These are phyloP conservation scores for Orthonyx spaldingii DNA, from an alignment of 2,113 vertebrate genomes.

Conservation along the genomic window DNA sequence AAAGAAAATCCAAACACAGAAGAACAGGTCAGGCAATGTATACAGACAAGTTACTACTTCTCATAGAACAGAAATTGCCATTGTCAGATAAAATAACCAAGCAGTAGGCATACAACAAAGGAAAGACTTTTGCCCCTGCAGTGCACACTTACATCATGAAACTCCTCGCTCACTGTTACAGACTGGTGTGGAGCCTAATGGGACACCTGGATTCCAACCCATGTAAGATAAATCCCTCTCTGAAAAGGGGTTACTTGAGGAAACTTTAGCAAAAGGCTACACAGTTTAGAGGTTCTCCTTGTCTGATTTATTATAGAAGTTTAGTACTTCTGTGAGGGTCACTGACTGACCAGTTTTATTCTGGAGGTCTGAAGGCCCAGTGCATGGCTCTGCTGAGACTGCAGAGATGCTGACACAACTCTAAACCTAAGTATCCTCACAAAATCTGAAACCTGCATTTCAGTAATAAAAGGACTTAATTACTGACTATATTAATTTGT, in stretches of 20 bases:
- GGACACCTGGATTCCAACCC: not conserved
- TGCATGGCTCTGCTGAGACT: not conserved
- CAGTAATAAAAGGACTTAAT: not conserved
- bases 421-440: not conserved
- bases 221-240: not conserved
- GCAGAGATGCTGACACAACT: not conserved
- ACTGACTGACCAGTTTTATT: not conserved
- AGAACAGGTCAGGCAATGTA: not conserved
- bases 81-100: not conserved
- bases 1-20: not conserved
- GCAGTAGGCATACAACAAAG: not conserved
- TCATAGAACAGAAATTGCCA: not conserved
- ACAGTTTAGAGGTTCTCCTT: not conserved
- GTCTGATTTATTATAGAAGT: not conserved
- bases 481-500: not conserved
- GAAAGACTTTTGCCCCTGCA: not conserved
- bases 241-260: not conserved
- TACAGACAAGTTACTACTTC: not conserved
- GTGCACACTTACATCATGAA: not conserved
- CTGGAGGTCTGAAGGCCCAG: not conserved
- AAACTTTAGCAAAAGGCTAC: not conserved
- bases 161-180: accelerated
- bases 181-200: not conserved
- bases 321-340: not conserved
- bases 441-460: not conserved